Conservation (phyloP, 2,113 vertebrate species). For the Phalacrocorax pelagicus region DNA sequence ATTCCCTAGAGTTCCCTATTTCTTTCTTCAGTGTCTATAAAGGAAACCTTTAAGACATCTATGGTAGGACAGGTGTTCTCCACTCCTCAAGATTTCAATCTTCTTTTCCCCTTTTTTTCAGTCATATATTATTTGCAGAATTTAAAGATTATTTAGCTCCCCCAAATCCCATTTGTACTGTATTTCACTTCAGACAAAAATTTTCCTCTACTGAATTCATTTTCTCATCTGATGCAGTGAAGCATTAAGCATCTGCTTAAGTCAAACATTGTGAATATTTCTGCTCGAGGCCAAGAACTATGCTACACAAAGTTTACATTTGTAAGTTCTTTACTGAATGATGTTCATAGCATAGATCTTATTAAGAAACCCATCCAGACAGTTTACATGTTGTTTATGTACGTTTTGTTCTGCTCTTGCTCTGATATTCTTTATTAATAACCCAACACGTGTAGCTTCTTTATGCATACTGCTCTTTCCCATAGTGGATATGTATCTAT, state of each 20-base stretch:
- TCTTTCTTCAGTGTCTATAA: neutral
- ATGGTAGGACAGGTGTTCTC: neutral
- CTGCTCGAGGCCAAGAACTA: neutral
- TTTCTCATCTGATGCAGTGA: neutral
- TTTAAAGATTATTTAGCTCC: neutral
- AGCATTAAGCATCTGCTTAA: neutral
- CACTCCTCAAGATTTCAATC: neutral
- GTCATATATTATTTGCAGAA: neutral
- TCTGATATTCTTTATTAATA: neutral
- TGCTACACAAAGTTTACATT: neutral
- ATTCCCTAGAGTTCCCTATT: neutral
- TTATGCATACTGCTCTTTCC: neutral
- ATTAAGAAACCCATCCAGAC: neutral
- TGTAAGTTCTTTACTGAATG: neutral
- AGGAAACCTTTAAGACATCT: neutral
- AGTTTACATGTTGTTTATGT: neutral
- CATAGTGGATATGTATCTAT: neutral
- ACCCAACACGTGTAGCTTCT: neutral
- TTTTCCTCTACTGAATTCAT: neutral
- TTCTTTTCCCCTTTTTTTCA: neutral
- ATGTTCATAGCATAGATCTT: neutral
- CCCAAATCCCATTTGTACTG: neutral
- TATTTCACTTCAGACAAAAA: neutral
- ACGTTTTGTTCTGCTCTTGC: neutral
- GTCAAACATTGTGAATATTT: neutral